Percentiles rank a stretch among this genome's conserved stretches.
Evolutionary conservation across 2,888 invertebrate genomes (phyloP).

Genomic region (Pristionchus exspectatus): DNA sequence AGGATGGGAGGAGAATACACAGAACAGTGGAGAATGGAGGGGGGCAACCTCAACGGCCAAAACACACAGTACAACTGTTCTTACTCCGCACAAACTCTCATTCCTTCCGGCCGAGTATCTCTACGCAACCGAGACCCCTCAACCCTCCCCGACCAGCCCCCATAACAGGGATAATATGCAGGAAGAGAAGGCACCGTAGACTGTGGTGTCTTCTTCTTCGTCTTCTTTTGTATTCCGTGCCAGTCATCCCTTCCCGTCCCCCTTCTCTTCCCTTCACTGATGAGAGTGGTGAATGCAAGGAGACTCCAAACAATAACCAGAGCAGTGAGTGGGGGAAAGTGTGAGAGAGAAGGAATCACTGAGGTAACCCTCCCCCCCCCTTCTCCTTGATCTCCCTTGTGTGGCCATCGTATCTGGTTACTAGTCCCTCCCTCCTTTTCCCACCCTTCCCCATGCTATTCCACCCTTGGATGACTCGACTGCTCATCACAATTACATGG

Average conservation of each 20-base stretch:
- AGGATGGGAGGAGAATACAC: neutral
- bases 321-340: slow-evolving; percentile 17
- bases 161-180: neutral
- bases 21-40: neutral
- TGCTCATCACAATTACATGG: slow-evolving; percentile 45
- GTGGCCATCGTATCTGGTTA: slow-evolving; percentile 37
- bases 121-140: neutral
- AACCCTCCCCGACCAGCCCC: neutral
- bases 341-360: slow-evolving; percentile 12
- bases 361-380: slow-evolving; percentile 21
- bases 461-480: slow-evolving; percentile 33
- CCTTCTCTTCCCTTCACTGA: neutral
- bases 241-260: slow-evolving; percentile 27
- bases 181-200: neutral
- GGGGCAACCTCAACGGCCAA: neutral
- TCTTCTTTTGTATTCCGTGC: neutral
- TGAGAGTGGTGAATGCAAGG: slow-evolving; percentile 37
- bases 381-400: slow-evolving; percentile 35
- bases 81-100: neutral
- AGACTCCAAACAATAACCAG: slow-evolving; percentile 50
- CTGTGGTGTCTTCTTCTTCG: neutral
- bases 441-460: neutral
- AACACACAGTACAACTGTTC: slow-evolving; percentile 22
- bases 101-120: neutral
- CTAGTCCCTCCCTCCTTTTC: slow-evolving; percentile 2